phyloP scores from a whole-genome alignment of 1,140 invertebrate genomes.

The Eumaeus atala region DNA sequence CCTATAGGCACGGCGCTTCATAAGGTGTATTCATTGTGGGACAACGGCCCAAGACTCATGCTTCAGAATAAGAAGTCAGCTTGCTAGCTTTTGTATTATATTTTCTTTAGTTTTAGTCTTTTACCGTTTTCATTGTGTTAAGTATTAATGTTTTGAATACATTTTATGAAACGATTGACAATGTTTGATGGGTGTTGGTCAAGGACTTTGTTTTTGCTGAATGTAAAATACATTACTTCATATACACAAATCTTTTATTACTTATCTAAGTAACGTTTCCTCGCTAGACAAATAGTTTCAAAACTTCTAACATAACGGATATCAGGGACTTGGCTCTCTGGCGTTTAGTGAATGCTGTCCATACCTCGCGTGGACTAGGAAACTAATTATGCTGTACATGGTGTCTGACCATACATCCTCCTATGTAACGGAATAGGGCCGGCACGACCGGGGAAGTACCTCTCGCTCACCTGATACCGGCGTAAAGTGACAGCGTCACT shows the following conservation, averaged over 20 bases:
- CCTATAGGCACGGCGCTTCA: conserved; percentile 54
- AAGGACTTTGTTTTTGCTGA: conserved; percentile 48
- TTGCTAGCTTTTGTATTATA: conserved; percentile 65
- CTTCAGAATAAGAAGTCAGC: conserved; percentile 33
- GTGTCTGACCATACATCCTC: too few species aligned
- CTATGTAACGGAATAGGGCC: too few species aligned
- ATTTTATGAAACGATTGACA: conserved; percentile 66
- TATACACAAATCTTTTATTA: conserved; percentile 26
- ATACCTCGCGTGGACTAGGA: too few species aligned
- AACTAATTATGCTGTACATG: too few species aligned
- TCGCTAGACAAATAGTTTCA: too few species aligned
- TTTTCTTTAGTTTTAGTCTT: conserved; percentile 62
- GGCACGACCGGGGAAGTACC: too few species aligned
- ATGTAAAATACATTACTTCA: conserved; percentile 56
- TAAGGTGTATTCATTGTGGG: conserved; percentile 52
- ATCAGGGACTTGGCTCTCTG: too few species aligned
- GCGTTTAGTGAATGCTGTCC: too few species aligned
- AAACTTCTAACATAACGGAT: too few species aligned
- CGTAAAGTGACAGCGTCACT: too few species aligned
- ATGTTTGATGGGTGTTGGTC: conserved; percentile 48
- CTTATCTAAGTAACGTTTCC: neutral
- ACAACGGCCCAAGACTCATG: conserved; percentile 49
- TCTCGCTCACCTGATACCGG: too few species aligned
- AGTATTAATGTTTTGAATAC: conserved; percentile 36
- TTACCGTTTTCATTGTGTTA: conserved; percentile 40